These are phyloP conservation scores for Oreochromis mossambicus DNA, from an alignment of 2,797 vertebrate genomes.

Conservation along the genomic window DNA sequence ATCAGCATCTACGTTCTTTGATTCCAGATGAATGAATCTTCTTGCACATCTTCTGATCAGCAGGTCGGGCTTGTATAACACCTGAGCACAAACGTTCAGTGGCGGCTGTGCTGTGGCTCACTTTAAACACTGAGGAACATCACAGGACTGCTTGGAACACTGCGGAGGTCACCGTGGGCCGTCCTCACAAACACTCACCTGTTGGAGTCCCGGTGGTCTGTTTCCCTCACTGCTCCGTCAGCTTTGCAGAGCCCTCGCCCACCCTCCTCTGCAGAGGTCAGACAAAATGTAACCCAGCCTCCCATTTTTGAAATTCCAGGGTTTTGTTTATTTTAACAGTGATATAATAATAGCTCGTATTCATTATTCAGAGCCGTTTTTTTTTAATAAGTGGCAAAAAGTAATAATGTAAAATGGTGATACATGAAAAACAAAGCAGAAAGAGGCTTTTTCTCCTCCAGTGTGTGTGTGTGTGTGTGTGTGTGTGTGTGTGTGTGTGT, in stretches of 20 bases:
- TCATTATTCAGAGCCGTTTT: too few relatives aligned
- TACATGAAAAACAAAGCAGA: too few relatives aligned
- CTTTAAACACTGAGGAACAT: neutral
- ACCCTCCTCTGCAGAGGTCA: neutral
- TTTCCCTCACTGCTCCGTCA: neutral
- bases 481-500: too few relatives aligned
- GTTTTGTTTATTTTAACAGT: too few relatives aligned
- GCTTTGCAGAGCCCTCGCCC: neutral
- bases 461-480: too few relatives aligned
- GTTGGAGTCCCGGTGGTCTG: neutral
- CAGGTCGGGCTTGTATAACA: too few relatives aligned
- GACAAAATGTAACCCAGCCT: neutral
- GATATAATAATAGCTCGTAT: too few relatives aligned
- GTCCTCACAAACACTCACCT: neutral
- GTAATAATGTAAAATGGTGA: too few relatives aligned
- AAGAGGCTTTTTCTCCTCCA: too few relatives aligned
- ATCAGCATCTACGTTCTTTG: fast-evolving
- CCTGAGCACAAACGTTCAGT: too few relatives aligned
- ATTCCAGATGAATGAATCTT: fast-evolving
- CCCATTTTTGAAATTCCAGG: neutral
- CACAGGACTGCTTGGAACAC: fast-evolving
- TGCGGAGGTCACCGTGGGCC: neutral
- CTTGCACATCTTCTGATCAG: too few relatives aligned
- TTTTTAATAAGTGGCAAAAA: too few relatives aligned
- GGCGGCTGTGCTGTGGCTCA: neutral